Percentiles rank a stretch among this genome's conserved stretches.
Evolutionary conservation across 2,113 vertebrate species (phyloP).

Genomic region (Alexandromys fortis): DNA sequence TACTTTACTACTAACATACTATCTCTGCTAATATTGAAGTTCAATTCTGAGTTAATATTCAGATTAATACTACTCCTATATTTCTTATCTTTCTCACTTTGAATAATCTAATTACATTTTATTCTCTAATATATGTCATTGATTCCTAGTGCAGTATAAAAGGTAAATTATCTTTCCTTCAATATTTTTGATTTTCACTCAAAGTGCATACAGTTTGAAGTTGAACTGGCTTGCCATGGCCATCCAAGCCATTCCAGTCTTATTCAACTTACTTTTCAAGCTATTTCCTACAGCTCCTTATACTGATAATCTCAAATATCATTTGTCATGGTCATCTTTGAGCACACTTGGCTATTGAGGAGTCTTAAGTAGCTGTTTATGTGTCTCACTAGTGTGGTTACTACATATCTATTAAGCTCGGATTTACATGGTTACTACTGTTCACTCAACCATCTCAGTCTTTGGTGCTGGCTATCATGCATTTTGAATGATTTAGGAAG

Average conservation of each 20-base stretch:
- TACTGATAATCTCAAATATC: neutral
- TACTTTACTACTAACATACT: neutral
- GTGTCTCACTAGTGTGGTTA: neutral
- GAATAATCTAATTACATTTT: neutral
- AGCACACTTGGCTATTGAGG: neutral
- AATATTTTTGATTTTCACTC: neutral
- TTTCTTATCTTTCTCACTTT: neutral
- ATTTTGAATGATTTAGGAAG: conserved; percentile 11
- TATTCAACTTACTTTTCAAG: neutral
- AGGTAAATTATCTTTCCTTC: neutral
- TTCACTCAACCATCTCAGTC: neutral
- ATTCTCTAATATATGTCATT: neutral
- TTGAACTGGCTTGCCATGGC: neutral
- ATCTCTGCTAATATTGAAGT: neutral
- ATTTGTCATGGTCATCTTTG: neutral
- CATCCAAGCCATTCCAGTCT: neutral
- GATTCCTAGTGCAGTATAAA: neutral
- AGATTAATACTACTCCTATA: neutral
- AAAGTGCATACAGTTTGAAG: neutral
- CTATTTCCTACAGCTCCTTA: rapidly evolving
- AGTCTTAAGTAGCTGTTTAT: neutral
- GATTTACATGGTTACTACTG: neutral
- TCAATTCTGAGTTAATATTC: neutral
- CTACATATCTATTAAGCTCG: neutral
- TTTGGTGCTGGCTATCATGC: conserved; percentile 3